Percentiles rank a stretch among this genome's conserved stretches.
Conservation (phyloP, 2,113 vertebrate species). For the Rhea americana region DNA sequence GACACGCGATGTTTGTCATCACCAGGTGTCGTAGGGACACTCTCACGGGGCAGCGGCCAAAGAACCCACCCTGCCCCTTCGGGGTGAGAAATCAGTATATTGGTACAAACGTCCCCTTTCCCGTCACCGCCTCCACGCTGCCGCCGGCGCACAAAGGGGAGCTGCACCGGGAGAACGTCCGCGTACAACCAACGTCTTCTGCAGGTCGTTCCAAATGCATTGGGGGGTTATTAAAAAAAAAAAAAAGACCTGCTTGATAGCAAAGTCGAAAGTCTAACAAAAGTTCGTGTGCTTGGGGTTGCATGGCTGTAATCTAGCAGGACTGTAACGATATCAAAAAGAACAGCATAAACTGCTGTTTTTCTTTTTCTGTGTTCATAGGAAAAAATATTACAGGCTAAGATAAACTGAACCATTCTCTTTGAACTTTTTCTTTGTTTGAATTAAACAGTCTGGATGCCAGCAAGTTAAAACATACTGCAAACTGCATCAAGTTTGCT, state of each 20-base stretch:
- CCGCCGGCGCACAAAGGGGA: background rate
- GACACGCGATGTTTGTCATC: background rate
- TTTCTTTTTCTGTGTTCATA: background rate
- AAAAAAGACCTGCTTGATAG: background rate
- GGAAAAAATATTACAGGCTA: background rate
- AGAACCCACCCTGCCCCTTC: background rate
- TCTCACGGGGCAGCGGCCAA: background rate
- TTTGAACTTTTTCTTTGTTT: conserved; percentile 39
- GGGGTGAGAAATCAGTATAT: background rate
- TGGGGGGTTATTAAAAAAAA: background rate
- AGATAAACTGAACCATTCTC: background rate
- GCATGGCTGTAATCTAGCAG: background rate
- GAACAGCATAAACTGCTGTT: background rate
- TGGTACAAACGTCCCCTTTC: background rate
- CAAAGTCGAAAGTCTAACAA: background rate
- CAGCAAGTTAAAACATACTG: background rate
- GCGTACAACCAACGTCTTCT: background rate
- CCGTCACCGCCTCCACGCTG: background rate
- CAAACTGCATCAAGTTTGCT: background rate
- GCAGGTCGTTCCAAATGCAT: background rate
- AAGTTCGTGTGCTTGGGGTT: background rate
- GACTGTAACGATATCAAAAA: background rate
- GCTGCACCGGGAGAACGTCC: background rate
- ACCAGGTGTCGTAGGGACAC: background rate
- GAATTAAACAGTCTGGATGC: background rate